These are phyloP conservation scores for Peromyscus eremicus DNA, from an alignment of 2,797 vertebrate species.

Conservation along the genomic window DNA sequence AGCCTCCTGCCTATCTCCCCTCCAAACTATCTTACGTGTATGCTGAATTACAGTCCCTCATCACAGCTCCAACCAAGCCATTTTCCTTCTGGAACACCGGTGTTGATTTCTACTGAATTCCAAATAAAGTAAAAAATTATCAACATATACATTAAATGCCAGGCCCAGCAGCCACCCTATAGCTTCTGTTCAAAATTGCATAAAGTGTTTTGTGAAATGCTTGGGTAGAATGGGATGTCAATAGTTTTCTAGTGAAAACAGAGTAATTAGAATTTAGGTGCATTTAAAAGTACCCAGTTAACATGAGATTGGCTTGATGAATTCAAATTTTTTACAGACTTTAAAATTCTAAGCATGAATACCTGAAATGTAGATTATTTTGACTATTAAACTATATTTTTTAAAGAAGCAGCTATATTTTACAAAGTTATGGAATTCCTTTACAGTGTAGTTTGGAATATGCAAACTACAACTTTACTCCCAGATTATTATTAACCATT, in stretches of 20 bases:
- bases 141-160: neutral
- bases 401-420: neutral
- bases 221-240: neutral
- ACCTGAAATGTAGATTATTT: neutral
- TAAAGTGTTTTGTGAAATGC: constrained; percentile 47
- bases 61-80: neutral
- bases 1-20: constrained; percentile 21
- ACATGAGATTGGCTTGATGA: neutral
- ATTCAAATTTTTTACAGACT: neutral
- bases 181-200: neutral
- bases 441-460: neutral
- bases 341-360: neutral
- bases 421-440: neutral
- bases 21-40: neutral
- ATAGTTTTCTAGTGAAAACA: constrained; percentile 28
- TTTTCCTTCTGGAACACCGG: constrained; percentile 11
- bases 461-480: neutral
- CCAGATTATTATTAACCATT: neutral
- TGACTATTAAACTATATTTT: neutral
- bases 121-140: constrained; percentile 22
- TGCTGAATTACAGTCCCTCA: neutral
- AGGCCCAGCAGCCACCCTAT: neutral
- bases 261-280: neutral
- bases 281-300: neutral
- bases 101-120: neutral